Evolutionary conservation across 2,797 vertebrate genomes (phyloP).

Genomic region (Danio aesculapii): DNA sequence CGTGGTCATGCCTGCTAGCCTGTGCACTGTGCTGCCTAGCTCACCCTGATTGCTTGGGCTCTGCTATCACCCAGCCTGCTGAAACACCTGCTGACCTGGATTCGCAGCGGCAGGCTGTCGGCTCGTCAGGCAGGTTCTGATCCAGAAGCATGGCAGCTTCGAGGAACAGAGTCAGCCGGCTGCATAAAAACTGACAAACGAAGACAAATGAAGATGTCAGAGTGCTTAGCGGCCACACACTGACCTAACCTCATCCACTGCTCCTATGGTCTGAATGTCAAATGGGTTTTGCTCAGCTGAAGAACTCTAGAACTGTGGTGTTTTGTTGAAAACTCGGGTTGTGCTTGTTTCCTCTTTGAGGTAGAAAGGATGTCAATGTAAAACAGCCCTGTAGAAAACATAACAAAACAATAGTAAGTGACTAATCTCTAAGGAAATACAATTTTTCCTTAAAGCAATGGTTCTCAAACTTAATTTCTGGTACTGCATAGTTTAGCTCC

Average conservation of each 20-base stretch:
- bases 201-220: conserved; percentile 19
- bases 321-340: neutral
- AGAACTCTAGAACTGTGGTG: conserved; percentile 1
- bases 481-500: too few species aligned
- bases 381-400: neutral
- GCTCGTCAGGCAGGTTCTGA: conserved; percentile 29
- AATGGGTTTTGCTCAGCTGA: neutral
- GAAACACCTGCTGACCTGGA: conserved; percentile 76
- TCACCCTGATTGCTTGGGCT: conserved; percentile 41
- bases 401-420: neutral
- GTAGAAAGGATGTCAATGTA: neutral
- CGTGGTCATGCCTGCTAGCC: conserved; percentile 31
- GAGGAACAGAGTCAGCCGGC: conserved; percentile 27
- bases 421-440: too few species aligned
- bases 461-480: too few species aligned
- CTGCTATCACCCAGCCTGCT: conserved; percentile 56
- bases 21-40: conserved; percentile 23
- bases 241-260: neutral
- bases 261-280: conserved; percentile 5
- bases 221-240: neutral
- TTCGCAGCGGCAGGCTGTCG: conserved; percentile 65
- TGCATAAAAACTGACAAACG: conserved; percentile 35
- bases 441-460: too few species aligned
- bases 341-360: neutral
- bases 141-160: conserved; percentile 20